Conservation (phyloP, 2,888 invertebrate genomes). For the Baccha elongata region DNA sequence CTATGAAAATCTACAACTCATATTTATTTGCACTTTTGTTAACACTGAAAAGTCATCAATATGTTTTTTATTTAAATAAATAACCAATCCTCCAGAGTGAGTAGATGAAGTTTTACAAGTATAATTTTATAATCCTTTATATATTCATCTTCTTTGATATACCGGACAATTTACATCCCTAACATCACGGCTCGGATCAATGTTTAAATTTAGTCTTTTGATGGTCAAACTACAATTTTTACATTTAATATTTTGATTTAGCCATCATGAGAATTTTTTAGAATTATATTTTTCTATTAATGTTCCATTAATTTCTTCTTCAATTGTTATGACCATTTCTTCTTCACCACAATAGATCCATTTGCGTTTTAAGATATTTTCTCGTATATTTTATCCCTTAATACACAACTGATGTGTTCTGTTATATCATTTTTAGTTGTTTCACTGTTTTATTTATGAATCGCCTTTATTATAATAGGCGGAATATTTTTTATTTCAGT, state of each 20-base stretch:
- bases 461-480: conserved; percentile 2
- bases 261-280: not conserved
- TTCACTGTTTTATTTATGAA: conserved; percentile 3
- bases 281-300: not conserved
- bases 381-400: not conserved
- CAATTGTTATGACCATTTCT: conserved; percentile 15
- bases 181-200: not conserved
- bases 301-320: conserved; percentile 1
- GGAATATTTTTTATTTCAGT: conserved; percentile 17
- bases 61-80: conserved; percentile 5
- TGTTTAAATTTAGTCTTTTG: not conserved
- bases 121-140: not conserved
- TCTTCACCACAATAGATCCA: conserved; percentile 6
- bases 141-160: not conserved
- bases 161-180: conserved; percentile 3
- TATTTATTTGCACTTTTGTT: too few relatives aligned
- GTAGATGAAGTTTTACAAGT: not conserved
- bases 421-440: conserved; percentile 14
- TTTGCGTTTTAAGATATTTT: not conserved
- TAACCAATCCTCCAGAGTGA: not conserved
- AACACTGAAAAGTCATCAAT: not conserved
- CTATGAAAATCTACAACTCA: too few relatives aligned
- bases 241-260: conserved; percentile 15
- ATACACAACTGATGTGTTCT: not conserved
- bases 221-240: not conserved